A percentile compares a stretch with the other conserved stretches of the same genome.
Evolutionary conservation across 1,140 invertebrate genomes (phyloP).

Genomic region (Littorina saxatilis): DNA sequence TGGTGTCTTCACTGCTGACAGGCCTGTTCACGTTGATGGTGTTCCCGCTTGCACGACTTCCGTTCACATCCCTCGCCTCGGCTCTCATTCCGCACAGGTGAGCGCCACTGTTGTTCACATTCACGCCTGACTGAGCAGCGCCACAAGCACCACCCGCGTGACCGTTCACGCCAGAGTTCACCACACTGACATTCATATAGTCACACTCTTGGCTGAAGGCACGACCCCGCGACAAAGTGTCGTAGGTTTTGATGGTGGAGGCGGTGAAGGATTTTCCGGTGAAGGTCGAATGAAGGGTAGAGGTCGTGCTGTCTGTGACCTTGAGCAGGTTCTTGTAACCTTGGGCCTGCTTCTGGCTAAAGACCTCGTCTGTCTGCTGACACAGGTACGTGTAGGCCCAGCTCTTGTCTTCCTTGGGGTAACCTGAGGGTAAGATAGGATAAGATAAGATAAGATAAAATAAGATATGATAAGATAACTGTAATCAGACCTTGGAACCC

Average conservation of each 20-base stretch:
- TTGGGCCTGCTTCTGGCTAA: slow-evolving; percentile 24
- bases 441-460: neutral
- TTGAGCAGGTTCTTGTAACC: slow-evolving; percentile 30
- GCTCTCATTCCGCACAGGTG: no score
- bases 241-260: slow-evolving; percentile 19
- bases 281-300: slow-evolving; percentile 44
- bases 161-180: neutral
- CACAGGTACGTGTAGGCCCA: slow-evolving; percentile 63
- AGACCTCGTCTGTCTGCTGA: slow-evolving; percentile 26
- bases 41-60: no score
- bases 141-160: neutral
- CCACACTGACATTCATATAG: neutral
- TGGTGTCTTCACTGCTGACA: no score
- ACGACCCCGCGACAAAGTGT: slow-evolving; percentile 21
- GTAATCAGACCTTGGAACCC: no score
- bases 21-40: no score
- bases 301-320: slow-evolving; percentile 36
- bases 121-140: no score
- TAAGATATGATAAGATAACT: no score
- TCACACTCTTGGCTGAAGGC: slow-evolving; percentile 17
- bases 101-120: neutral
- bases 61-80: no score
- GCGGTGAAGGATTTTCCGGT: slow-evolving; percentile 40
- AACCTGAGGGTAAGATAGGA: neutral
- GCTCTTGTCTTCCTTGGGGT: slow-evolving; percentile 65